Evolutionary conservation across 2,113 vertebrate genomes (phyloP), one percentile per base, ranked within the genome.

Genomic region (Pterophyllum scalare): DNA sequence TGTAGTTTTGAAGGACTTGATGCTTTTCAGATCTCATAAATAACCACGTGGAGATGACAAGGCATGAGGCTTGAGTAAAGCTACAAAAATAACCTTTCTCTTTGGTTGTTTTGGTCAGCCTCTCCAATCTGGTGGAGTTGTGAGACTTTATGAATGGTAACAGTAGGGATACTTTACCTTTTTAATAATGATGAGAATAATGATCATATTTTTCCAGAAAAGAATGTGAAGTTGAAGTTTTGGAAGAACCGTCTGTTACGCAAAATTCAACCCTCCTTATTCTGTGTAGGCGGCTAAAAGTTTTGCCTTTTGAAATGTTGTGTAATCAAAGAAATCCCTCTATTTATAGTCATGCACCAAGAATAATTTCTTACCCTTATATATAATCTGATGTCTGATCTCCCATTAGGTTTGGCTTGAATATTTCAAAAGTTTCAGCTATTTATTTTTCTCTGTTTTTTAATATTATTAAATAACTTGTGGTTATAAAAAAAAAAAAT

Each of bases 121-220:
- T 93, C 88, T 91, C 89, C 87, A 91, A 91, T 86, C 87, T 79
- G 80, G 92, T 83, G 77, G 85, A 87, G 75, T 92, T 90, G 86
- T 89, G 77, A 92, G 81, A 92, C 79, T 88, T 86, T 90, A 88
- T 75, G 46, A 87, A 84, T 75, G 52, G 56, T 88, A 84, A 87
- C 91, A 4, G 26, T 88, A 86, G 84, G 52, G 60, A 81, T 86
- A 84, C 78, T 91, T 89, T 82, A 90, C 87, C 87, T 92, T 95
- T 94, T 92, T 92, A 93, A 94, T n/a, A 72, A 54, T 72, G 31
- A 54, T 70, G 28, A 20, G 46, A 70, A 20, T 52, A 52, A 52
- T 92, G 85, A 88, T 94, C 86, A 86, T 92, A 94, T 83, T 94
- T 95, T 94, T 95, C 87, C 93, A 94, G 76, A 89, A 87, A 94